These are phyloP conservation scores for Seriola dumerili DNA, from an alignment of 2,113 vertebrate genomes.

Conservation along the genomic window DNA sequence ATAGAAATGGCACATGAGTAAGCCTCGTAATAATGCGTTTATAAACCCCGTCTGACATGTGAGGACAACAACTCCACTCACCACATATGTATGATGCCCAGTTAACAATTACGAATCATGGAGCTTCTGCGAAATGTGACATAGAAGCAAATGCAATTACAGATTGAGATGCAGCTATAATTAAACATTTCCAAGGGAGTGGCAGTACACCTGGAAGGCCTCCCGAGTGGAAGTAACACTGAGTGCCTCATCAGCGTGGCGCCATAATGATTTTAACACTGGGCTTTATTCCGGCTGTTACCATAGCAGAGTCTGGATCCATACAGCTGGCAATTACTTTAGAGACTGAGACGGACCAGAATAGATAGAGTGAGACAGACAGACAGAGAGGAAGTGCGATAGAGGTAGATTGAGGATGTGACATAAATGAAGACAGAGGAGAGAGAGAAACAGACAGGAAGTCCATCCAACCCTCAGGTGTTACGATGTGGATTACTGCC, in stretches of 20 bases:
- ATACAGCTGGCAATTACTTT: constrained; percentile 77
- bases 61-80: constrained; percentile 29
- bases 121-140: constrained; percentile 75
- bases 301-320: constrained; percentile 81
- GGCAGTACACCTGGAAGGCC: constrained; percentile 80
- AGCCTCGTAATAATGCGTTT: constrained; percentile 32
- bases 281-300: constrained; percentile 81
- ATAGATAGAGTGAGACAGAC: constrained; percentile 44
- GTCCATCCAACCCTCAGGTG: constrained; percentile 13
- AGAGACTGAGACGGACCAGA: constrained; percentile 59
- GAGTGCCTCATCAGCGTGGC: constrained; percentile 72
- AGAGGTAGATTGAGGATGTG: constrained; percentile 7
- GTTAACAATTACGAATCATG: constrained; percentile 54
- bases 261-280: constrained; percentile 84
- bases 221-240: constrained; percentile 71
- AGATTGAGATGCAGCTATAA: constrained; percentile 70
- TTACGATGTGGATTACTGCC: constrained; percentile 16
- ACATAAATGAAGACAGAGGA: constrained; percentile 6
- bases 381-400: constrained; percentile 9
- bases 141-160: constrained; percentile 77
- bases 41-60: constrained; percentile 16
- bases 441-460: neutral
- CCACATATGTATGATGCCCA: constrained; percentile 9
- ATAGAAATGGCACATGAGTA: neutral
- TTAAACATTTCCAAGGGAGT: constrained; percentile 76